Percentiles rank a stretch among this genome's conserved stretches.
These are phyloP conservation scores for Odontamblyopus rebecca DNA, from an alignment of 2,797 vertebrate species.

Conservation along the genomic window DNA sequence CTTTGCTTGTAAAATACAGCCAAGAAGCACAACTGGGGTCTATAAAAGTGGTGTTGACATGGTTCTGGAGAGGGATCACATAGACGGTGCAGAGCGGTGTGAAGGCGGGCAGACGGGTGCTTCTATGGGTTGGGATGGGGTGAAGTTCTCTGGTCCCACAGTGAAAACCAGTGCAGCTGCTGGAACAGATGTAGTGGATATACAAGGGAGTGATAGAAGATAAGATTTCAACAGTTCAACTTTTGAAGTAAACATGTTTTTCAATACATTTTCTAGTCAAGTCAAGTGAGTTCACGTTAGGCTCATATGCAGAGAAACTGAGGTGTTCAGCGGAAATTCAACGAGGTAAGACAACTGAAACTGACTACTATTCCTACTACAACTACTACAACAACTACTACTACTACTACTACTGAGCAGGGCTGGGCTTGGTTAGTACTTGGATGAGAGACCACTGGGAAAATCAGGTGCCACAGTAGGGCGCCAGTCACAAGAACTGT, in stretches of 20 bases:
- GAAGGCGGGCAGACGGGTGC: conserved; percentile 24
- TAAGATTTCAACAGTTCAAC: background rate
- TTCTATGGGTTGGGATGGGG: conserved; percentile 20
- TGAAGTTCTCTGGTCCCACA: conserved; percentile 37
- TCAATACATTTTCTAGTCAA: no score
- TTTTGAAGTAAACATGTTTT: background rate
- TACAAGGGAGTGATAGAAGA: background rate
- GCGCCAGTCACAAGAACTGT: no score
- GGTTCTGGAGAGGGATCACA: conserved; percentile 32
- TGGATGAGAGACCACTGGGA: no score
- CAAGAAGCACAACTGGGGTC: conserved; percentile 19
- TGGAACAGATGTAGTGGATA: conserved; percentile 13
- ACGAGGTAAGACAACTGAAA: no score
- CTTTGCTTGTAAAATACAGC: conserved; percentile 22
- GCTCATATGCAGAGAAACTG: no score
- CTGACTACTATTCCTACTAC: no score
- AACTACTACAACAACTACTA: no score
- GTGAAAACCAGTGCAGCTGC: conserved; percentile 39
- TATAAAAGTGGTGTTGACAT: conserved; percentile 45
- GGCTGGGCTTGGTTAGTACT: no score
- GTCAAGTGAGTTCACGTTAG: no score
- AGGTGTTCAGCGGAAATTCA: no score
- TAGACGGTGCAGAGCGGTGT: conserved; percentile 25
- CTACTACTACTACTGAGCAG: no score
- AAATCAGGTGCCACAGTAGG: no score